Conservation (phyloP, 1,140 invertebrate species). For the Theocolax elegans region DNA sequence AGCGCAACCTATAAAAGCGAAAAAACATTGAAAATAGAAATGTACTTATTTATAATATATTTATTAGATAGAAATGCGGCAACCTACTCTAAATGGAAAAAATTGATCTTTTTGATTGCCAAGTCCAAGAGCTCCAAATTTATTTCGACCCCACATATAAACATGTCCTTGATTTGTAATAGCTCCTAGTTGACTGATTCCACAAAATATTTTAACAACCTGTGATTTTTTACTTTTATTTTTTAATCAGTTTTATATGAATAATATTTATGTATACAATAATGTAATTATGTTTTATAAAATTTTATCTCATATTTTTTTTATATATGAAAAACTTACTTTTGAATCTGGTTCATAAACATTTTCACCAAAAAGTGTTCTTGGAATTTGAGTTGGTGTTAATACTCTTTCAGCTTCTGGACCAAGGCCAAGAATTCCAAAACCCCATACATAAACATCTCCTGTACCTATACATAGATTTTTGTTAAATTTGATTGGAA, state of each 20-base stretch:
- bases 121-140: constrained; percentile 83
- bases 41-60: neutral
- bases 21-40: constrained; percentile 20
- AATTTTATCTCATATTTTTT: too few relatives aligned
- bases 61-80: constrained; percentile 20
- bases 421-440: constrained; percentile 89
- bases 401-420: constrained; percentile 76
- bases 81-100: constrained; percentile 85
- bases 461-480: constrained; percentile 73
- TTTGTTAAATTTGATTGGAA: constrained; percentile 1
- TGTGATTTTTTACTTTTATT: constrained; percentile 24
- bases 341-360: constrained; percentile 78
- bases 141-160: constrained; percentile 92
- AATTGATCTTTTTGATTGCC: constrained; percentile 83
- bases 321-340: too few relatives aligned
- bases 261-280: too few relatives aligned
- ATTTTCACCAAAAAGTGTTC: constrained; percentile 86
- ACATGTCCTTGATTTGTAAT: constrained; percentile 83
- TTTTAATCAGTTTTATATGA: too few relatives aligned
- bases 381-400: constrained; percentile 79
- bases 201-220: constrained; percentile 74
- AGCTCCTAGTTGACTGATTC: constrained; percentile 84
- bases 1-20: constrained; percentile 74
- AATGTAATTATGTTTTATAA: neutral
- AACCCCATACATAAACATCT: constrained; percentile 92